Conservation (phyloP, 2,113 vertebrate genomes). For the Apus apus region DNA sequence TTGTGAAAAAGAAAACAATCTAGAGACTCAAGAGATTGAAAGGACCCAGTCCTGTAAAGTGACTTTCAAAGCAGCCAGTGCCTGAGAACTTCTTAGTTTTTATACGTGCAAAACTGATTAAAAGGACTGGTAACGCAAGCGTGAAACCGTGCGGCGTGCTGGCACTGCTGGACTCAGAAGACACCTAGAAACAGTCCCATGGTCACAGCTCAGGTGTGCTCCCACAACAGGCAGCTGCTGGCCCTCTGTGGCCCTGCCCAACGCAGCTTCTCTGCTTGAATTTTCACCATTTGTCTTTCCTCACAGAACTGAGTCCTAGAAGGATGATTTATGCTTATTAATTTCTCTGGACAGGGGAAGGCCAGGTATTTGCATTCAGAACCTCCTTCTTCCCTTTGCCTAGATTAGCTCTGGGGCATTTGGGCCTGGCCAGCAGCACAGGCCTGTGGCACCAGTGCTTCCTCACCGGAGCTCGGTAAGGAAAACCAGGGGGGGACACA, state of each 20-base stretch:
- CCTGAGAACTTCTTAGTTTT: neutral
- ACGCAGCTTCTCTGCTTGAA: neutral
- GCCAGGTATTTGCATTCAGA: conserved; percentile 20
- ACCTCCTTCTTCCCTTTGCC: conserved; percentile 23
- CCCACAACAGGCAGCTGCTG: neutral
- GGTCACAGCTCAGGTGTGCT: neutral
- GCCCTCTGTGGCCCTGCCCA: neutral
- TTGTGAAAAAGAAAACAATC: conserved; percentile 40
- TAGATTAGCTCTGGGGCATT: conserved; percentile 18
- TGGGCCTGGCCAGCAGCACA: conserved; percentile 20
- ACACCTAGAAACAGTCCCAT: neutral
- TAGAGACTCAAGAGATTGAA: neutral
- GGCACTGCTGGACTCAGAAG: neutral
- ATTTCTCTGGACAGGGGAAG: conserved; percentile 43
- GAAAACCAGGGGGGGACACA: conserved; percentile 51
- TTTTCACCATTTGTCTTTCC: conserved; percentile 6
- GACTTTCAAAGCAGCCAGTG: neutral
- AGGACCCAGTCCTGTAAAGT: conserved; percentile 60
- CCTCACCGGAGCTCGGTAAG: conserved; percentile 59
- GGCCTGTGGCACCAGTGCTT: conserved; percentile 19
- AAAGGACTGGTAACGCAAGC: neutral
- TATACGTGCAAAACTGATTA: neutral
- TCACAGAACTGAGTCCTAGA: conserved; percentile 66
- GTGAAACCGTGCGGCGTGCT: neutral
- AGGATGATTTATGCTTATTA: conserved; percentile 44